These are phyloP conservation scores for Chaunax sp. DNA, from an alignment of 2,797 vertebrate genomes.

Conservation along the genomic window DNA sequence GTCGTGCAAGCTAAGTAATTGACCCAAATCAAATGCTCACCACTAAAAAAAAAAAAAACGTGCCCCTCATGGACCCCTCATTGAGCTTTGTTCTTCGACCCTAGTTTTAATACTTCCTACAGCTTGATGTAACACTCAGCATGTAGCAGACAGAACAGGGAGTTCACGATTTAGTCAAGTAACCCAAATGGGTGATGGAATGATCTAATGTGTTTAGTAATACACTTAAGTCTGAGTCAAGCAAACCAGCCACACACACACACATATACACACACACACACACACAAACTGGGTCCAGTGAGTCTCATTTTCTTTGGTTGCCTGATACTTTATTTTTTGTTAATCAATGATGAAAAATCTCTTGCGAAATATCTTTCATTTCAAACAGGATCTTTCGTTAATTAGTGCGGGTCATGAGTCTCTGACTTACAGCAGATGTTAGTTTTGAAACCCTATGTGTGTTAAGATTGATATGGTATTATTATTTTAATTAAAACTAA, in stretches of 20 bases:
- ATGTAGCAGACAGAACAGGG: conserved; percentile 63
- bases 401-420: conserved; percentile 49
- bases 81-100: conserved; percentile 69
- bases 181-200: conserved; percentile 63
- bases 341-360: conserved; percentile 60
- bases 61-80: conserved; percentile 35
- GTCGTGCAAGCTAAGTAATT: conserved; percentile 64
- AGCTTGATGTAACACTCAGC: conserved; percentile 47
- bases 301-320: conserved; percentile 36
- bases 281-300: conserved; percentile 10
- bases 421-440: conserved; percentile 68
- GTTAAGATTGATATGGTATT: conserved; percentile 58
- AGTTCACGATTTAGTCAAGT: conserved; percentile 72
- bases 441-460: conserved; percentile 45
- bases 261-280: conserved; percentile 18
- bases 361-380: conserved; percentile 55
- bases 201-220: conserved; percentile 60
- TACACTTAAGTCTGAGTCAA: conserved; percentile 29
- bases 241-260: conserved; percentile 20
- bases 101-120: conserved; percentile 73
- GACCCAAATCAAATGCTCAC: conserved; percentile 71
- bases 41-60: conserved; percentile 54
- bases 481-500: conserved; percentile 69
- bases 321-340: conserved; percentile 46
- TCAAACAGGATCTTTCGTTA: conserved; percentile 59